Base-by-base conservation (phyloP, 2,113 vertebrate species). In the Stigmatopora argus region DNA sequence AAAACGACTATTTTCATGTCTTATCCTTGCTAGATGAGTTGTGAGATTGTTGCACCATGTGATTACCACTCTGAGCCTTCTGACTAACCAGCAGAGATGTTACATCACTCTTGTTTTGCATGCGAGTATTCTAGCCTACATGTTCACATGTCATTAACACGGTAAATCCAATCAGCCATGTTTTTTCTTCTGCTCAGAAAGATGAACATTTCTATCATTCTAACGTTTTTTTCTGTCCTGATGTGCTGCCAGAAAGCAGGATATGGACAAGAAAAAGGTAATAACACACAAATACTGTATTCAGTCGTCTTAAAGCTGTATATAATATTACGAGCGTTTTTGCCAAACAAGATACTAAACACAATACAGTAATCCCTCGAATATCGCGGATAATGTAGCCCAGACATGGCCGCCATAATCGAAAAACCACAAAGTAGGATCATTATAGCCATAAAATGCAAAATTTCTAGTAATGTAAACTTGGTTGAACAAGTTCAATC, bases 231-330 rank as follows among this genome's bases (percentile, higher is more conserved):
- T 41, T 51, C 53, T 53, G 38, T 15, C 21, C 23, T 41, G 44
- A 69, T 11, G 1, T 17, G 4, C 34, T 34, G 31, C 69, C 76
- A 90, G 87, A 82, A 79, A 82, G 72, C 74, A 48, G 87, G 71
- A 81, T 87, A 81, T 75, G 82, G 87, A 71, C 77, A 78, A 71
- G 84, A 73, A 80, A 90, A 90, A 89, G 89, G 88, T 90, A 87
- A 23, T 9, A 64, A 10, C 31, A 0, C 35, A 63, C 5, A 56
- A 49, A 52, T 23, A 31, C 26, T 31, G 26, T 31, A 7, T 0
- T 44, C 7, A 59, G 0, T 9, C 17, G 44, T 23, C 52, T 53
- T 23, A 53, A 26, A 23, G 21, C 52, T 23, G 11, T 53, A 19
- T 13, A 6, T 4, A 31, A 3, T 31, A 31, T 31, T 31, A 31